These are phyloP conservation scores for Aphidoletes aphidimyza DNA, from an alignment of 2,888 invertebrate genomes.

Conservation along the genomic window DNA sequence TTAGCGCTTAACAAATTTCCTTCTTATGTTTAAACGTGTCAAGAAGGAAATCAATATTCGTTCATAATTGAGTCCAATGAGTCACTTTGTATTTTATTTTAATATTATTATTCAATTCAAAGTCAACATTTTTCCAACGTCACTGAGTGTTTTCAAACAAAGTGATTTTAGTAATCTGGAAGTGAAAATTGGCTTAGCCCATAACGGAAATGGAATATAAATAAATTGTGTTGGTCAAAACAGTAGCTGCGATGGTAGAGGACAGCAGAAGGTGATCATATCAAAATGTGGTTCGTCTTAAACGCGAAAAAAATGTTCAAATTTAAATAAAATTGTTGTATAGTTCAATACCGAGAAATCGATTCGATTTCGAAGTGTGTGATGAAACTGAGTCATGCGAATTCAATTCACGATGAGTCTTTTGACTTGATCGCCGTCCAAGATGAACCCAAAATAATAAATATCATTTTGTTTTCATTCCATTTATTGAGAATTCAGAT, in stretches of 20 bases:
- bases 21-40: background rate
- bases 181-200: background rate
- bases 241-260: background rate
- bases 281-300: background rate
- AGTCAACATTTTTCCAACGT: too few species aligned
- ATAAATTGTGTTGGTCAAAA: background rate
- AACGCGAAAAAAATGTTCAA: too few species aligned
- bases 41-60: background rate
- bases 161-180: too few species aligned
- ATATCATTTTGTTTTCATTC: slow-evolving; percentile 26
- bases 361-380: too few species aligned
- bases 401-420: background rate
- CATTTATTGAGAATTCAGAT: slow-evolving; percentile 19
- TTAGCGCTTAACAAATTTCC: background rate
- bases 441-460: too few species aligned
- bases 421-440: too few species aligned
- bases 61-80: background rate
- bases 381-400: too few species aligned
- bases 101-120: too few species aligned
- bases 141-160: too few species aligned
- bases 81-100: too few species aligned
- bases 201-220: slow-evolving; percentile 27
- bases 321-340: too few species aligned
- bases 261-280: slow-evolving; percentile 15
- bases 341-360: too few species aligned